Conservation (phyloP, 2,888 invertebrate species). For the Caenorhabditis sp. region DNA sequence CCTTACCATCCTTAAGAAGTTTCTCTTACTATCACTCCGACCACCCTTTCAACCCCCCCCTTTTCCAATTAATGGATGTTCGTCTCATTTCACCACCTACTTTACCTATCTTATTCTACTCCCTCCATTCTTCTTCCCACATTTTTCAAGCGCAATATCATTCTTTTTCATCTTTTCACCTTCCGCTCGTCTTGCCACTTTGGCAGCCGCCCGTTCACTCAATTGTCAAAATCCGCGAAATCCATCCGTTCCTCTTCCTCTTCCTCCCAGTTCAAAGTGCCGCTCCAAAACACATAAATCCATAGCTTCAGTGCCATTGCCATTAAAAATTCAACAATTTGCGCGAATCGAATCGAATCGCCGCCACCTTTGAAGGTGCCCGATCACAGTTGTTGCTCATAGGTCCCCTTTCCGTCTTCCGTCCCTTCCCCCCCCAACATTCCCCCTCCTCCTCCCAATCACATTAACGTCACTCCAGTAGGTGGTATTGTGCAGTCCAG, state of each 20-base stretch:
- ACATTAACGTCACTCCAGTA: background rate
- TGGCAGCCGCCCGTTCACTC: too few species aligned
- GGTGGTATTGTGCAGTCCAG: too few species aligned
- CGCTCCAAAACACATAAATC: slow-evolving; percentile 20
- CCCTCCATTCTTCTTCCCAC: too few species aligned
- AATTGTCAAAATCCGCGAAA: slow-evolving; percentile 44
- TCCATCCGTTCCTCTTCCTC: slow-evolving; percentile 12
- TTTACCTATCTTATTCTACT: too few species aligned
- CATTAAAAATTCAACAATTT: slow-evolving; percentile 34
- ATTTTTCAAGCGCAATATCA: slow-evolving; percentile 51
- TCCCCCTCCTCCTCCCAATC: background rate
- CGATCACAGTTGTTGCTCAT: slow-evolving; percentile 25
- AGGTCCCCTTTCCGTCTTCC: background rate
- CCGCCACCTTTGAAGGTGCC: slow-evolving; percentile 29
- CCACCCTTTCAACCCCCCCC: slow-evolving; percentile 4
- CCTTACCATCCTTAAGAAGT: slow-evolving; percentile 28
- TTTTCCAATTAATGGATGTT: slow-evolving; percentile 45
- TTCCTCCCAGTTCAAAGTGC: slow-evolving; percentile 2
- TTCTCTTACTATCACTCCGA: slow-evolving; percentile 9
- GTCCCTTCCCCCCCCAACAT: background rate
- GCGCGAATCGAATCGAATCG: slow-evolving; percentile 21
- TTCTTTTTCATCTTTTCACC: slow-evolving; percentile 36
- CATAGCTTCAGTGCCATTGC: too few species aligned
- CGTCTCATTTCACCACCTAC: slow-evolving; percentile 40
- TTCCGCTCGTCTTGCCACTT: slow-evolving; percentile 21